phyloP scores from a whole-genome alignment of 2,113 vertebrate genomes.

The Aspidoscelis tigris region DNA sequence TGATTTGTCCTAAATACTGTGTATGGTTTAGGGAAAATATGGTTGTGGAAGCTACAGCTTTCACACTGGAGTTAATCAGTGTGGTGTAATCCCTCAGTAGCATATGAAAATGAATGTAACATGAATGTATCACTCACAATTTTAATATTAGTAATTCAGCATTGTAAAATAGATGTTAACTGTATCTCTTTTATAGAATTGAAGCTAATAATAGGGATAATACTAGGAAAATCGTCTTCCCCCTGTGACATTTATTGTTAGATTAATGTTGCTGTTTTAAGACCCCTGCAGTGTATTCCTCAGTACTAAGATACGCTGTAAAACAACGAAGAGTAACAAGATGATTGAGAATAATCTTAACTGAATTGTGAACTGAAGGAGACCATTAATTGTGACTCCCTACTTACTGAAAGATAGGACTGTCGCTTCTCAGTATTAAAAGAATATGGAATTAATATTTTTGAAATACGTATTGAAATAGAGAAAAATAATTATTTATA shows the following conservation, averaged over 20 bases:
- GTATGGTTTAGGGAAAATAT: background rate
- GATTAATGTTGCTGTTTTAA: slow-evolving; percentile 32
- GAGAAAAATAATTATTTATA: slow-evolving; percentile 13
- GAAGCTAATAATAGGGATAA: background rate
- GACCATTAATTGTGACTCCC: background rate
- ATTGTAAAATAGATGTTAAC: background rate
- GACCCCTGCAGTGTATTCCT: background rate
- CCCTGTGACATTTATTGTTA: background rate
- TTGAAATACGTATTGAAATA: slow-evolving; percentile 1
- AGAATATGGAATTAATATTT: slow-evolving; percentile 8
- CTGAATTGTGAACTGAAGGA: background rate
- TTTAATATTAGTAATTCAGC: too few species aligned
- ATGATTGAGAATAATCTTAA: background rate
- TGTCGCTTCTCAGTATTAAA: slow-evolving; percentile 17
- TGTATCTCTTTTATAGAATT: background rate
- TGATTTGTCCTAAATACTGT: background rate
- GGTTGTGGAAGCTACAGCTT: background rate
- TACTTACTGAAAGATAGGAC: slow-evolving; percentile 9
- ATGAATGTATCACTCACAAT: too few species aligned
- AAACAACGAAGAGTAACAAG: background rate
- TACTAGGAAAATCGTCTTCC: background rate
- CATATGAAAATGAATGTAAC: background rate
- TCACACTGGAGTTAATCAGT: background rate
- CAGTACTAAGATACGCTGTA: slow-evolving; percentile 20
- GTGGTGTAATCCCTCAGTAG: background rate